Evolutionary conservation across 2,888 invertebrate species (phyloP), one percentile per base, ranked within the genome.

Genomic region (Dicyrtoma fusca): DNA sequence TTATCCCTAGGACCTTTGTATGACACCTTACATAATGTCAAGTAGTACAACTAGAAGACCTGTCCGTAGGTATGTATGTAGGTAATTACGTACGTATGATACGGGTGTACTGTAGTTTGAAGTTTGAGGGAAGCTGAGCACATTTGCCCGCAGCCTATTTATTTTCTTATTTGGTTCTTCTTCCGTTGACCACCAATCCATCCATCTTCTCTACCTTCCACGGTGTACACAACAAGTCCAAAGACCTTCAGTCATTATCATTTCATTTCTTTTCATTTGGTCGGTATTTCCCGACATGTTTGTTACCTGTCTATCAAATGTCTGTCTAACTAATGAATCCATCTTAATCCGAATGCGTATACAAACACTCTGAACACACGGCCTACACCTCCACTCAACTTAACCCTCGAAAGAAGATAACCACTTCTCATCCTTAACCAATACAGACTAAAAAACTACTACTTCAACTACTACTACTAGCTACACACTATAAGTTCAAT

Each of bases 271-370:
- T 66, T 63, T 63, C 21, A 8, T 63, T 63, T 21, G 47, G 45
- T 63, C 51, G 65, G 51, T 51, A 55, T 19, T 25, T 19, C 42
- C 70, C 70, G 63, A 70, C 70, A 63, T 63, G 70, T 70, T 70
- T 70, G 70, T 70, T 63, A 62, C 53, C 70, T 70, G 70, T 70
- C 70, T 42, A 63, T 70, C 70, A 70, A 53, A 42, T 63, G 70
- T 70, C 70, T 70, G 53, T 62, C 57, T 34, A 57, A 49, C 71
- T 71, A 73, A 73, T 75, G 73, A 75, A 75, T 75, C 75, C 65
- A 69, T 57, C 73, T 75, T 73, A 62, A 62, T 63, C 63, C 51
- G 26, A 66, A 66, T 66, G 26, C n/a, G n/a, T 19, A 8, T 14
- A 34, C 51, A 26, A 63, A 63, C 21, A 47, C 19, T 45, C 21